These are phyloP conservation scores for Amphiura filiformis DNA, from an alignment of 35 echinoderm and acorn worm species.

Conservation along the genomic window DNA sequence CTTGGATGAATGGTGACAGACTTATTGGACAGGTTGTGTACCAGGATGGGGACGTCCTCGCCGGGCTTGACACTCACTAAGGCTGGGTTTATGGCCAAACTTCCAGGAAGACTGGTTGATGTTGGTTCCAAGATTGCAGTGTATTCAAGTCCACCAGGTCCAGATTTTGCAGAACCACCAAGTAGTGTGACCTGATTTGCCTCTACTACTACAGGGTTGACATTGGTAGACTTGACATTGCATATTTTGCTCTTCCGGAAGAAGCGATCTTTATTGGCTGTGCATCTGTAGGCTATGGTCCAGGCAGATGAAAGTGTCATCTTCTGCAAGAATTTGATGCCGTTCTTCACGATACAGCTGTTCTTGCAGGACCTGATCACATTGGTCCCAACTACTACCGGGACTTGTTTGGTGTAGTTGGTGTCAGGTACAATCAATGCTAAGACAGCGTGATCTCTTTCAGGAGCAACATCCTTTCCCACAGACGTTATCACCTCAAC, in stretches of 20 bases:
- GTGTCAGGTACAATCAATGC: not conserved
- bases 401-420: not conserved
- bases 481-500: not conserved
- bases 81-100: not conserved
- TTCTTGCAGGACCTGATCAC: not conserved
- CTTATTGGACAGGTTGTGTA: not conserved
- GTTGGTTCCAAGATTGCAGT: not conserved
- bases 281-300: too few species aligned
- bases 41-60: not conserved
- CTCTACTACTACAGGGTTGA: too few species aligned
- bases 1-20: not conserved
- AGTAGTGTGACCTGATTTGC: too few species aligned
- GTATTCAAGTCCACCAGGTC: too few species aligned
- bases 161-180: too few species aligned
- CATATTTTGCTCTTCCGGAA: too few species aligned
- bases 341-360: not conserved
- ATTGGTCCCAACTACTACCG: not conserved
- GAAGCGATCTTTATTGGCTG: too few species aligned
- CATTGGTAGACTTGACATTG: too few species aligned
- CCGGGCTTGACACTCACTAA: not conserved
- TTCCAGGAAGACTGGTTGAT: not conserved
- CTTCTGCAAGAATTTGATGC: not conserved
- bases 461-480: not conserved
- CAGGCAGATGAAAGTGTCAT: too few species aligned
- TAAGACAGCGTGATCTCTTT: too few species aligned